A percentile compares a stretch with the other conserved stretches of the same genome.
Evolutionary conservation across 2,888 invertebrate species (phyloP).

Genomic region (Drosophila suboccidentalis): DNA sequence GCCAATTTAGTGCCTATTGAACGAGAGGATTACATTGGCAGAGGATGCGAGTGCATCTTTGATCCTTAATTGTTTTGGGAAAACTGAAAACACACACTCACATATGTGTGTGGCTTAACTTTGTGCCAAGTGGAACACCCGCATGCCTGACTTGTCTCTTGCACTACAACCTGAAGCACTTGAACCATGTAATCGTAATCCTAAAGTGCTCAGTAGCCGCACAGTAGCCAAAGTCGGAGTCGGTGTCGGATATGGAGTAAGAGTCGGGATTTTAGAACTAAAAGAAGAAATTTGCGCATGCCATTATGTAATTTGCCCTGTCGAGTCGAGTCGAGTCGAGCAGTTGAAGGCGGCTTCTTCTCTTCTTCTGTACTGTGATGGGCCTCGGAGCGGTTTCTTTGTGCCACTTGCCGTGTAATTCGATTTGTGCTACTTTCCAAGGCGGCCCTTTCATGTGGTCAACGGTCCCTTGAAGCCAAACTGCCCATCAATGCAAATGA

Average conservation of each 20-base stretch:
- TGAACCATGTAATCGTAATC: constrained; percentile 67
- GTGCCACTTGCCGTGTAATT: constrained; percentile 59
- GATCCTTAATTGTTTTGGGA: constrained; percentile 67
- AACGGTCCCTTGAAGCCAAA: constrained; percentile 31
- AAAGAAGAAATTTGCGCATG: constrained; percentile 62
- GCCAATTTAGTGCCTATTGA: constrained; percentile 84
- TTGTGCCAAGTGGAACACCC: constrained; percentile 74
- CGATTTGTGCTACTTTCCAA: constrained; percentile 75
- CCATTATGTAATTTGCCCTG: constrained; percentile 81
- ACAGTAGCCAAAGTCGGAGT: constrained; percentile 43
- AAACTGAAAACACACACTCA: constrained; percentile 29
- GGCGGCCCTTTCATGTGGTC: constrained; percentile 61
- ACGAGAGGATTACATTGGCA: constrained; percentile 59
- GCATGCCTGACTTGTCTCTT: constrained; percentile 62
- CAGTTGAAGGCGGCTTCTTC: constrained; percentile 32
- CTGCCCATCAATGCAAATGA: constrained; percentile 71
- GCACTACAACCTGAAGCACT: constrained; percentile 45
- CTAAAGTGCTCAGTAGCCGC: constrained; percentile 51
- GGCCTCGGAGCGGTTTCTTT: constrained; percentile 42
- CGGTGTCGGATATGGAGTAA: no score
- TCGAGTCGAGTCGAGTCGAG: constrained; percentile 22
- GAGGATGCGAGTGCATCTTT: constrained; percentile 54
- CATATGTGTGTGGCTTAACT: constrained; percentile 60
- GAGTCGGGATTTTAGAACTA: constrained; percentile 15
- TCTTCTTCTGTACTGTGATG: constrained; percentile 25